Evolutionary conservation across 30 jellyfish, hydroid and myxozoan species (phyloP), one percentile per base, ranked within the genome.

Genomic region (Mastigias papua): DNA sequence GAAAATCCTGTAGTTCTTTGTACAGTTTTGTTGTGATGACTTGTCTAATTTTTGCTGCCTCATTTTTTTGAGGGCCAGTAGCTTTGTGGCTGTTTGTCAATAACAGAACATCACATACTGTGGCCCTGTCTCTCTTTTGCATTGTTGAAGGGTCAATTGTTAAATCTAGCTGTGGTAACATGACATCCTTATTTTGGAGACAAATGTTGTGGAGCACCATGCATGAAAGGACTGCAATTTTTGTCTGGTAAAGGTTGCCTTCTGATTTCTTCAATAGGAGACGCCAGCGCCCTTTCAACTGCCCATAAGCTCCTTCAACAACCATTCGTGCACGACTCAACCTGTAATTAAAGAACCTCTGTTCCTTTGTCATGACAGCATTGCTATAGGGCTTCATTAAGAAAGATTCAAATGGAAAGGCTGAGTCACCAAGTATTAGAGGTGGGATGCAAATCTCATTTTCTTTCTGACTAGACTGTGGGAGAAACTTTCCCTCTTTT

Each of bases 251-350:
- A 68, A 64, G 80, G 30, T 72, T 61, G n/a, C 97, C 91, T 57
- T 89, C 94, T 25, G 82, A 89, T 60, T 80, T 81, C 48, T 67
- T 48, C 69, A 80, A 27, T 31, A 89, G 62, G 28, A 80, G 35
- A 16, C 94, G 78, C 91, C 91, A 81, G 20, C 92, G 48, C 48
- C 94, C 91, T 65, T 89, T 89, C 78, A 89, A 86, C 84, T 70
- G 89, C 46, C 97, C 97, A 89, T 81, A 89, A 25, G 97, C 89
- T 30, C 97, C 97, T 91, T 90, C 97, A 32, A 86, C 73, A 31
- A 90, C 97, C 92, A 90, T 64, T 51, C 89, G 27, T 60, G 97
- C 97, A 62, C 95, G 97, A 78, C 97, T 90, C 81, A 76, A 87
- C 82, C 97, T 31, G 88, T 90, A 90, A 81, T 81, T 82, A 88